Evolutionary conservation across 2,113 vertebrate genomes (phyloP).

Genomic region (Chunga burmeisteri): DNA sequence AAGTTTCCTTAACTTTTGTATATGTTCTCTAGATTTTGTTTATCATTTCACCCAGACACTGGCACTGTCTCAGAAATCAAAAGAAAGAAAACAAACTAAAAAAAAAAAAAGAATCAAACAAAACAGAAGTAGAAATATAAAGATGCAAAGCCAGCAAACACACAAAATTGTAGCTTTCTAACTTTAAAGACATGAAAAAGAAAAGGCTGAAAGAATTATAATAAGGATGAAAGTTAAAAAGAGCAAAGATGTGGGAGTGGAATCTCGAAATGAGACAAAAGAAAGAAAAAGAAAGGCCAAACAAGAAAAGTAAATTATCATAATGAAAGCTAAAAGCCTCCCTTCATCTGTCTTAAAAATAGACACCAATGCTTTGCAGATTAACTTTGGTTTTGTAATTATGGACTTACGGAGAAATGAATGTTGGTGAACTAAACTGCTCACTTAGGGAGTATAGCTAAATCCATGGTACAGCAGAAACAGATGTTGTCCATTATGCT

Average conservation of each 20-base stretch:
- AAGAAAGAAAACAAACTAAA: background rate
- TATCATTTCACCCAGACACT: background rate
- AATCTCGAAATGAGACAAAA: constrained; percentile 4
- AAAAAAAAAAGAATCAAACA: background rate
- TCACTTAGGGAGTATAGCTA: constrained; percentile 9
- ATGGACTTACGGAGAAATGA: constrained; percentile 4
- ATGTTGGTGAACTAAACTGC: background rate
- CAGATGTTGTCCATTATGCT: constrained; percentile 57
- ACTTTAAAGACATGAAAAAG: background rate
- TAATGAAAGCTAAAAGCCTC: constrained; percentile 41
- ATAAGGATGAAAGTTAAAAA: constrained; percentile 10
- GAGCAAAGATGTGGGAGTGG: background rate
- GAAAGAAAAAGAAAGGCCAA: constrained; percentile 23
- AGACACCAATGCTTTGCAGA: constrained; percentile 49
- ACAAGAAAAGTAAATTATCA: constrained; percentile 44
- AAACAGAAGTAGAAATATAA: background rate
- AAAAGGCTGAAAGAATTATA: background rate
- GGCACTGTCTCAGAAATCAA: background rate
- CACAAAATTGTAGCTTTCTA: background rate
- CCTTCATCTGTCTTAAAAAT: constrained; percentile 40
- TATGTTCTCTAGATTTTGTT: background rate
- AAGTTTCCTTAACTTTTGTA: background rate
- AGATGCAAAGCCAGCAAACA: background rate
- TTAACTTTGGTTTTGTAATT: constrained; percentile 44
- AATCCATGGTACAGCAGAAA: constrained; percentile 17